These are phyloP conservation scores for Amblyopsis rosae DNA, from an alignment of 2,113 vertebrate species.

Conservation along the genomic window DNA sequence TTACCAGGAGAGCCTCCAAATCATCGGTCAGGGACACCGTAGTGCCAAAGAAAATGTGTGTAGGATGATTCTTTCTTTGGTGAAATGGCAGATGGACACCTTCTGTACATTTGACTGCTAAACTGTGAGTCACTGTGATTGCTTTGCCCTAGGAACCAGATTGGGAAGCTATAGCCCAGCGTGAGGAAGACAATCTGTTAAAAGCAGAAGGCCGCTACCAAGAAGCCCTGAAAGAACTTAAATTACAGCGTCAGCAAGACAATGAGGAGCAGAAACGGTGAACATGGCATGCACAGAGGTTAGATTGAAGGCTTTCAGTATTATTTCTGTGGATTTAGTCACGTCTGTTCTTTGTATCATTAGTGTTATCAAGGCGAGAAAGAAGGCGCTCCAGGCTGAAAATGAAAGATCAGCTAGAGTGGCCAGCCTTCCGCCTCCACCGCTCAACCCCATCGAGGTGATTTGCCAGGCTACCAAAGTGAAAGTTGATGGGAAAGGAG, in stretches of 20 bases:
- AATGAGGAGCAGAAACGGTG: slow-evolving; percentile 78
- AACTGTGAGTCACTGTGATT: background rate
- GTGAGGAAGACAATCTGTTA: slow-evolving; percentile 76
- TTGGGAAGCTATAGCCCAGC: slow-evolving; percentile 74
- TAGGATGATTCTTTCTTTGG: background rate
- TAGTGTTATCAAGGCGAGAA: slow-evolving; percentile 82
- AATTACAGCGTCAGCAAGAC: slow-evolving; percentile 78
- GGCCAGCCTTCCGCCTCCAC: slow-evolving; percentile 82
- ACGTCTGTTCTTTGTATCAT: slow-evolving; percentile 1
- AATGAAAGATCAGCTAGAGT: slow-evolving; percentile 86
- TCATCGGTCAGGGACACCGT: slow-evolving; percentile 84
- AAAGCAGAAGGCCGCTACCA: slow-evolving; percentile 84
- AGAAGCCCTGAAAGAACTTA: slow-evolving; percentile 86
- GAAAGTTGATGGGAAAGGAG: background rate
- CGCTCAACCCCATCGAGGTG: slow-evolving; percentile 81
- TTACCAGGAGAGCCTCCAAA: slow-evolving; percentile 82
- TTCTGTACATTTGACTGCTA: background rate
- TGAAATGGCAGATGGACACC: background rate
- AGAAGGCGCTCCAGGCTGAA: slow-evolving; percentile 83
- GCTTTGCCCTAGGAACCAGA: slow-evolving; percentile 74
- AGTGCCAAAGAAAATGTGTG: slow-evolving; percentile 89
- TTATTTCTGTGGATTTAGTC: background rate
- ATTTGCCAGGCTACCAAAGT: background rate
- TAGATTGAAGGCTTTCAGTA: too few relatives aligned
- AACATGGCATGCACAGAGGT: slow-evolving; percentile 16